Evolutionary conservation across 2,888 invertebrate species (phyloP).

Genomic region (Parochlus steinenii): DNA sequence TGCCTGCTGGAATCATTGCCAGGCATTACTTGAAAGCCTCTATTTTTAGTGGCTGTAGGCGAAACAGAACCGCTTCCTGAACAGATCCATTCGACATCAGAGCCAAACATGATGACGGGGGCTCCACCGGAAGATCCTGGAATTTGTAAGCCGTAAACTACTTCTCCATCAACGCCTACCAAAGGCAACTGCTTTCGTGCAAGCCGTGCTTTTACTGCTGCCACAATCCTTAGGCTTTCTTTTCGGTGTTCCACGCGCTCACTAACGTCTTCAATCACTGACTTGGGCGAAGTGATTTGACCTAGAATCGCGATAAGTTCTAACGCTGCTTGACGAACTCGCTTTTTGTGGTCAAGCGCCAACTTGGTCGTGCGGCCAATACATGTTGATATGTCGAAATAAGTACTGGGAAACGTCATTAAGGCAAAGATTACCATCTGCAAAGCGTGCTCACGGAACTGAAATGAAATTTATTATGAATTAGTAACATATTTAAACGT

Average conservation of each 20-base stretch:
- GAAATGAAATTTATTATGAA: no score
- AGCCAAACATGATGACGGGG: conserved; percentile 31
- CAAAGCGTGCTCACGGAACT: conserved; percentile 56
- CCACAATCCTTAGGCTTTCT: conserved; percentile 43
- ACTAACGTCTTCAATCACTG: conserved; percentile 46
- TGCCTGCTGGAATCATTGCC: conserved; percentile 1
- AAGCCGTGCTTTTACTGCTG: conserved; percentile 56
- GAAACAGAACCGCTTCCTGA: conserved; percentile 43
- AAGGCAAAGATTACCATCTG: conserved; percentile 61
- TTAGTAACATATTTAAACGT: no score
- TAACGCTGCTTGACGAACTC: conserved; percentile 59
- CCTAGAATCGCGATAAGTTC: conserved; percentile 65
- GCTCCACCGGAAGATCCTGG: conserved; percentile 26
- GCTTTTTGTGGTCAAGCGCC: conserved; percentile 43
- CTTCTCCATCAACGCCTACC: conserved; percentile 50
- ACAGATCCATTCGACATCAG: conserved; percentile 63
- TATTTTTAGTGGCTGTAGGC: conserved; percentile 31
- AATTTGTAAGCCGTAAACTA: conserved; percentile 55
- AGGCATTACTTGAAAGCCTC: conserved; percentile 15
- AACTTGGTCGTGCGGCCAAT: conserved; percentile 27
- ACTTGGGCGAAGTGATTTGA: conserved; percentile 46
- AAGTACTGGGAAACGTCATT: conserved; percentile 61
- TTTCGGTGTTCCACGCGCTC: conserved; percentile 36
- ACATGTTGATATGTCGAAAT: conserved; percentile 41
- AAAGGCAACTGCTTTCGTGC: conserved; percentile 56